phyloP scores from a whole-genome alignment of 2,888 invertebrate genomes.

The Scaptomyza polygonia region DNA sequence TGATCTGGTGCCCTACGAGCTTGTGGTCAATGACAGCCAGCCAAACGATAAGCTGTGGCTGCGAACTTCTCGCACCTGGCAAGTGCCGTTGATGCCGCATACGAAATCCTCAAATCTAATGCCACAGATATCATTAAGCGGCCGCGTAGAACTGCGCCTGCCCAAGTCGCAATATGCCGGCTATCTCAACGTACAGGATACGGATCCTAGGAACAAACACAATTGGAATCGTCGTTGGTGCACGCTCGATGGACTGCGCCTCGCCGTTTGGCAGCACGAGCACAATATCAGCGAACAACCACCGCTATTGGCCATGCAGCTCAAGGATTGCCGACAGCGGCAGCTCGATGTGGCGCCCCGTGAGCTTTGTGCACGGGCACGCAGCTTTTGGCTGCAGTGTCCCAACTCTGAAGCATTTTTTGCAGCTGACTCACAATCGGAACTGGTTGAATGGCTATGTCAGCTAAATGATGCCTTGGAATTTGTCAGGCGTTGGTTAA shows the following conservation, averaged over 20 bases:
- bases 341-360: slow-evolving; percentile 82
- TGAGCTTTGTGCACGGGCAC: slow-evolving; percentile 85
- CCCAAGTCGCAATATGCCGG: slow-evolving; percentile 81
- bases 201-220: slow-evolving; percentile 82
- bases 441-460: slow-evolving; percentile 84
- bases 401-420: slow-evolving; percentile 81
- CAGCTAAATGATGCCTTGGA: slow-evolving; percentile 84
- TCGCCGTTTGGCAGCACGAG: slow-evolving; percentile 86
- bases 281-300: slow-evolving; percentile 81
- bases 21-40: slow-evolving; percentile 55
- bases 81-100: slow-evolving; percentile 60
- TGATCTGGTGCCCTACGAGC: slow-evolving; percentile 77
- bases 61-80: slow-evolving; percentile 66
- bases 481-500: slow-evolving; percentile 85
- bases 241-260: slow-evolving; percentile 83
- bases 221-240: slow-evolving; percentile 87
- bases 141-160: slow-evolving; percentile 73
- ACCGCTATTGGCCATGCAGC: slow-evolving; percentile 83
- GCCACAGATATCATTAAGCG: slow-evolving; percentile 70
- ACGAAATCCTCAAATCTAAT: slow-evolving; percentile 76
- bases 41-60: slow-evolving; percentile 68
- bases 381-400: slow-evolving; percentile 67
- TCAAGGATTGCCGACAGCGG: slow-evolving; percentile 70
- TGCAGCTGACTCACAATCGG: slow-evolving; percentile 84
- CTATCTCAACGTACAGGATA: slow-evolving; percentile 85